These are phyloP conservation scores for Tuberolachnus salignus DNA, from an alignment of 2,888 invertebrate species.

Conservation along the genomic window DNA sequence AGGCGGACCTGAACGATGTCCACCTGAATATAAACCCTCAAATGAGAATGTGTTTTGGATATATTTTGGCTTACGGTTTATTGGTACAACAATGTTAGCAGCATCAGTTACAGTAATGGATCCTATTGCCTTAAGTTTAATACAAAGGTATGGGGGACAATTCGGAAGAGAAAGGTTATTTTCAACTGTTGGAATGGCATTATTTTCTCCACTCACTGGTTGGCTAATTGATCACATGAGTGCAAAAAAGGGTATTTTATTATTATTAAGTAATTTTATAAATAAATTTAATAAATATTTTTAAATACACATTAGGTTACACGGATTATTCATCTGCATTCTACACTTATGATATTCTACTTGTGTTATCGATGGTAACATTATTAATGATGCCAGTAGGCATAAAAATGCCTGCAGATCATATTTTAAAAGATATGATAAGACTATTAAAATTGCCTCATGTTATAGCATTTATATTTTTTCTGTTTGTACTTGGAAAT, in stretches of 20 bases:
- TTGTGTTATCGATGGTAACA: slow-evolving; percentile 75
- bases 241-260: slow-evolving; percentile 68
- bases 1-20: slow-evolving; percentile 79
- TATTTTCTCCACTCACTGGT: slow-evolving; percentile 81
- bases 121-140: slow-evolving; percentile 83
- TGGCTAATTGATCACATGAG: slow-evolving; percentile 77
- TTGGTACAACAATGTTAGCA: slow-evolving; percentile 80
- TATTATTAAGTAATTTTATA: no score
- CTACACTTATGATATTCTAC: slow-evolving; percentile 77
- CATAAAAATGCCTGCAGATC: slow-evolving; percentile 77
- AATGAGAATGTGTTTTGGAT: slow-evolving; percentile 81
- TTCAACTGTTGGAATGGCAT: slow-evolving; percentile 82
- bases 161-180: slow-evolving; percentile 81
- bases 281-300: slow-evolving; percentile 73
- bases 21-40: slow-evolving; percentile 79
- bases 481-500: slow-evolving; percentile 81
- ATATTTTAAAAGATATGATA: slow-evolving; percentile 76
- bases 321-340: slow-evolving; percentile 89
- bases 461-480: slow-evolving; percentile 79
- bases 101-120: slow-evolving; percentile 89
- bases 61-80: slow-evolving; percentile 78
- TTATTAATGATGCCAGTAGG: slow-evolving; percentile 80
- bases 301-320: slow-evolving; percentile 71
- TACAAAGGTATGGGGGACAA: slow-evolving; percentile 82
- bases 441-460: slow-evolving; percentile 79